Conservation (phyloP, 2,113 vertebrate genomes). For the Silurus asotus region DNA sequence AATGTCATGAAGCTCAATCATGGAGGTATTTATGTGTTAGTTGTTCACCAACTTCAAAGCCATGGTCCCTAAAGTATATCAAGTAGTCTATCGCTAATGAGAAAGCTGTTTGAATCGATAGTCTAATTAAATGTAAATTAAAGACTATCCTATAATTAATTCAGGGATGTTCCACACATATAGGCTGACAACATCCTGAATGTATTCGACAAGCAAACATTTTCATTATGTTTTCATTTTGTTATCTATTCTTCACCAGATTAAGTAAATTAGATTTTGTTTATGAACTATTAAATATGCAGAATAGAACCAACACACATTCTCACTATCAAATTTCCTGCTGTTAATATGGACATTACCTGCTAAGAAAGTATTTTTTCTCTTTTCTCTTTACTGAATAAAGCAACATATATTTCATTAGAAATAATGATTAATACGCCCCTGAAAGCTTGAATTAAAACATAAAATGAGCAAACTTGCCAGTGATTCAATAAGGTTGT, state of each 20-base stretch:
- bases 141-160: constrained; percentile 1
- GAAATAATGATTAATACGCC: not conserved
- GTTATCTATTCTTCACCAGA: not conserved
- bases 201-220: not conserved
- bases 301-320: not conserved
- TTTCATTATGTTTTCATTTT: not conserved
- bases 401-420: not conserved
- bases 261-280: not conserved
- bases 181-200: not conserved
- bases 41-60: not conserved
- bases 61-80: not conserved
- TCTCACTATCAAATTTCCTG: not conserved
- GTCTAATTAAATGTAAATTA: constrained; percentile 12
- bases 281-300: not conserved
- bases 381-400: not conserved
- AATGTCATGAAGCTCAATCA: not conserved
- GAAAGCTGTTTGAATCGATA: not conserved
- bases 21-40: not conserved
- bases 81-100: constrained; percentile 3
- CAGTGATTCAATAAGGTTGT: not conserved
- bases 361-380: not conserved
- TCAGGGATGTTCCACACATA: not conserved
- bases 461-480: not conserved
- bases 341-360: not conserved
- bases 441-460: not conserved